These are phyloP conservation scores for Xylota segnis DNA, from an alignment of 2,888 invertebrate species.

Conservation along the genomic window DNA sequence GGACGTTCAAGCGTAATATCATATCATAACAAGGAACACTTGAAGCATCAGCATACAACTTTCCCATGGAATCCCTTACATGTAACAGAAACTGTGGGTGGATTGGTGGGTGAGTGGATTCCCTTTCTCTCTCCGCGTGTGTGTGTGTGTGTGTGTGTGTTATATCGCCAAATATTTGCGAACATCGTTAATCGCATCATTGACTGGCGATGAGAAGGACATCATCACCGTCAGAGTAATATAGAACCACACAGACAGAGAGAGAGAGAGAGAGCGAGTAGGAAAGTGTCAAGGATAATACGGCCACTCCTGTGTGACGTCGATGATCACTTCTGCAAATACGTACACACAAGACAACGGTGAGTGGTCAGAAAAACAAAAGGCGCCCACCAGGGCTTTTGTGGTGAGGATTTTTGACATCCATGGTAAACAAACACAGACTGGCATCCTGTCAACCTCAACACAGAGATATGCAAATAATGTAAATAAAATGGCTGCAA, in stretches of 20 bases:
- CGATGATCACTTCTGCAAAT: constrained; percentile 62
- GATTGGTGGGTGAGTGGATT: constrained; percentile 18
- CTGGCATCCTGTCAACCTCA: neutral
- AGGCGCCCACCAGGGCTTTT: neutral
- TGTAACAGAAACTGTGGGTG: neutral
- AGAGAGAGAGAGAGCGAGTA: neutral
- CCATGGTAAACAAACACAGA: constrained; percentile 7
- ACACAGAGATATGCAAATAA: constrained; percentile 18
- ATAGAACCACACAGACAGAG: constrained; percentile 29
- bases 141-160: constrained; percentile 31
- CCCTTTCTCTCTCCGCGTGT: no score
- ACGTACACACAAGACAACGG: constrained; percentile 18
- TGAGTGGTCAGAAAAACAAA: constrained; percentile 37
- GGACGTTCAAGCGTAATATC: constrained; percentile 72
- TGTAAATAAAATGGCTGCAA: neutral
- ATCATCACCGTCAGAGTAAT: constrained; percentile 58
- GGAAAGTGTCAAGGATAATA: constrained; percentile 66
- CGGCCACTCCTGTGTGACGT: constrained; percentile 51
- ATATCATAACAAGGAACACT: constrained; percentile 76
- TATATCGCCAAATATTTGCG: constrained; percentile 73
- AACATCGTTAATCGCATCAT: constrained; percentile 77
- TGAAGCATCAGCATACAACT: constrained; percentile 65
- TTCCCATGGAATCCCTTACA: constrained; percentile 55
- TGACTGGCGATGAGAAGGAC: constrained; percentile 73
- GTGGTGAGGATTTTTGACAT: no score